Conservation (phyloP, 2,113 vertebrate species). For the Carassius auratus region DNA sequence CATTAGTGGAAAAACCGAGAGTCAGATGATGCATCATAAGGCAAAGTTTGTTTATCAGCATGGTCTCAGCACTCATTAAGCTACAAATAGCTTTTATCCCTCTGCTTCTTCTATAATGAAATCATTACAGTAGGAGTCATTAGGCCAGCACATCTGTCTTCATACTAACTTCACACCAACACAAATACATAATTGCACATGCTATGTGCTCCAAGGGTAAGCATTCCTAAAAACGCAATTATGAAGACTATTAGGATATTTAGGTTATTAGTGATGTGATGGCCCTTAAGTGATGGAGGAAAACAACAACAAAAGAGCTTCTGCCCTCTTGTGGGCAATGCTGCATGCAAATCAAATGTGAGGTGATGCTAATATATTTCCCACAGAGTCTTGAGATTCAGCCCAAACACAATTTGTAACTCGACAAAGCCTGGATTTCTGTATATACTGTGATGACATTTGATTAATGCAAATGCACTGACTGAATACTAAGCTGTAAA, state of each 20-base stretch:
- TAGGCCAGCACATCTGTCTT: conserved; percentile 24
- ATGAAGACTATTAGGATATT: not conserved
- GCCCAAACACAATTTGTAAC: not conserved
- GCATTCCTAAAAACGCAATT: not conserved
- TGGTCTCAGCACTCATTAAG: conserved; percentile 21
- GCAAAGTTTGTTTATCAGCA: conserved; percentile 10
- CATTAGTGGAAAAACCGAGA: not conserved
- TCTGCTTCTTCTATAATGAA: conserved; percentile 28
- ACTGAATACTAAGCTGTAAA: not conserved
- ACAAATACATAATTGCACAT: conserved; percentile 3
- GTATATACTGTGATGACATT: not conserved
- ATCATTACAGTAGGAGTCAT: conserved; percentile 18
- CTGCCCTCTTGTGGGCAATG: conserved; percentile 53
- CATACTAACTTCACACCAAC: not conserved
- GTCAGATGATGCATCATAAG: not conserved
- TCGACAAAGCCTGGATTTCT: not conserved
- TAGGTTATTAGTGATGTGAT: conserved; percentile 18
- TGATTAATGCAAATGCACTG: not conserved
- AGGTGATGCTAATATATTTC: not conserved
- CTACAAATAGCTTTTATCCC: conserved; percentile 6
- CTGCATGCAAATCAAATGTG: conserved; percentile 5
- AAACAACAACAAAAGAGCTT: conserved; percentile 17
- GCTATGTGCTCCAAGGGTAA: not conserved
- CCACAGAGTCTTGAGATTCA: conserved; percentile 4
- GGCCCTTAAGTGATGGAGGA: not conserved